Conservation (phyloP, 92 coral and sea anemone species). For the Heliopora coerulea region DNA sequence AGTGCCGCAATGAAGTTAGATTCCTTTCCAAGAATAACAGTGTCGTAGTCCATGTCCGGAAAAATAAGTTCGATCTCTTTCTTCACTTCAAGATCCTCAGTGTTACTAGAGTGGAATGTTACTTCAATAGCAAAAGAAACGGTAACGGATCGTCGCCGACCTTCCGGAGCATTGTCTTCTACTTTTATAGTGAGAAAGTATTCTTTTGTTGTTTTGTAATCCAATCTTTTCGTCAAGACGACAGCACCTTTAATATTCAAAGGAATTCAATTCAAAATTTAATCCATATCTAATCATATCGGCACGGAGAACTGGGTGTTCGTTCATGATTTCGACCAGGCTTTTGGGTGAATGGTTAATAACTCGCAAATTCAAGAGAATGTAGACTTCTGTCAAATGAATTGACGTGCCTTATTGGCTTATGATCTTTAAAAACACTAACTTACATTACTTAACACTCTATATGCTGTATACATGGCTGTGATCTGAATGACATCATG, state of each 20-base stretch:
- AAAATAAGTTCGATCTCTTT: constrained; percentile 21
- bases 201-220: constrained; percentile 56
- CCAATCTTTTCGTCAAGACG: constrained; percentile 61
- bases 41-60: constrained; percentile 31
- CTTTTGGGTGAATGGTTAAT: no score
- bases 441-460: no score
- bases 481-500: no score
- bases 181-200: constrained; percentile 62
- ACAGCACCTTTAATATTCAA: constrained; percentile 56
- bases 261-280: neutral
- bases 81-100: constrained; percentile 12
- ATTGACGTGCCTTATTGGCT: no score
- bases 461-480: no score
- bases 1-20: constrained; percentile 9
- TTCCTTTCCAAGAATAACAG: constrained; percentile 32
- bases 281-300: neutral
- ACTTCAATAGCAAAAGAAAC: constrained; percentile 56
- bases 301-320: no score
- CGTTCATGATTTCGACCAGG: no score
- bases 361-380: no score
- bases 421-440: no score
- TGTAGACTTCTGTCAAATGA: no score
- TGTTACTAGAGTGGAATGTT: constrained; percentile 27
- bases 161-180: constrained; percentile 54
- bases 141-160: constrained; percentile 51